Percentiles rank a stretch among this genome's conserved stretches.
Evolutionary conservation across 2,797 vertebrate genomes (phyloP).

Genomic region (Adrianichthys oophorus): DNA sequence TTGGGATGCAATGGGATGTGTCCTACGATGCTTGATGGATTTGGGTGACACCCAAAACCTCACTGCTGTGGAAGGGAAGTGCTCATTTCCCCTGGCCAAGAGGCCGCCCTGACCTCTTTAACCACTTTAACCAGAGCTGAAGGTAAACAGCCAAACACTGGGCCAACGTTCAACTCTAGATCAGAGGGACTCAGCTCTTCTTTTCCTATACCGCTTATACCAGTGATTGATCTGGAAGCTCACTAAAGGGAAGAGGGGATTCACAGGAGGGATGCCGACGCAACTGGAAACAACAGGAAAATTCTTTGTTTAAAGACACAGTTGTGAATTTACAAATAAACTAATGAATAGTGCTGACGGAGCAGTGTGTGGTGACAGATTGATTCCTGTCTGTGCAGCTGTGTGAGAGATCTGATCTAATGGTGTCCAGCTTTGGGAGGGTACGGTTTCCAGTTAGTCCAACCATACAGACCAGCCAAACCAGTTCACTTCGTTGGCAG

Average conservation of each 20-base stretch:
- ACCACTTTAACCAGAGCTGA: conserved; percentile 14
- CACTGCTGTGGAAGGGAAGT: conserved; percentile 35
- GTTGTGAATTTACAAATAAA: conserved; percentile 25
- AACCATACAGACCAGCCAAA: conserved; percentile 23
- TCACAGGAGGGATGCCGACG: conserved; percentile 14
- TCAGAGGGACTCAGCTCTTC: conserved; percentile 9
- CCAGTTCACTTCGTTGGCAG: conserved; percentile 20
- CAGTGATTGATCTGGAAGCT: conserved; percentile 18
- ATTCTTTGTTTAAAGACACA: conserved; percentile 10
- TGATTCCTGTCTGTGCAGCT: conserved; percentile 35
- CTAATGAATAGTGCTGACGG: conserved; percentile 18
- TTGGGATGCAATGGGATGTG: conserved; percentile 25
- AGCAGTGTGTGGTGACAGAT: conserved; percentile 33
- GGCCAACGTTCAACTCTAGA: conserved; percentile 29
- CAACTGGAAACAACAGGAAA: neutral
- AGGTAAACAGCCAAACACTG: conserved; percentile 6
- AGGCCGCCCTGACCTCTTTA: conserved; percentile 24
- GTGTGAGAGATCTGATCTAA: conserved; percentile 25
- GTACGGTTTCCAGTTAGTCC: conserved; percentile 28
- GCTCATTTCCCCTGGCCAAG: conserved; percentile 32
- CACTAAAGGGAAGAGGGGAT: conserved; percentile 26
- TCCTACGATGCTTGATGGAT: conserved; percentile 44
- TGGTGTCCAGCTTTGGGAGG: conserved; percentile 24
- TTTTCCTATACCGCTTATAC: conserved; percentile 16
- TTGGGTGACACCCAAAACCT: conserved; percentile 50